Evolutionary conservation across 2,888 invertebrate species (phyloP), one percentile per base, ranked within the genome.

Genomic region (Caradrina kadenii): DNA sequence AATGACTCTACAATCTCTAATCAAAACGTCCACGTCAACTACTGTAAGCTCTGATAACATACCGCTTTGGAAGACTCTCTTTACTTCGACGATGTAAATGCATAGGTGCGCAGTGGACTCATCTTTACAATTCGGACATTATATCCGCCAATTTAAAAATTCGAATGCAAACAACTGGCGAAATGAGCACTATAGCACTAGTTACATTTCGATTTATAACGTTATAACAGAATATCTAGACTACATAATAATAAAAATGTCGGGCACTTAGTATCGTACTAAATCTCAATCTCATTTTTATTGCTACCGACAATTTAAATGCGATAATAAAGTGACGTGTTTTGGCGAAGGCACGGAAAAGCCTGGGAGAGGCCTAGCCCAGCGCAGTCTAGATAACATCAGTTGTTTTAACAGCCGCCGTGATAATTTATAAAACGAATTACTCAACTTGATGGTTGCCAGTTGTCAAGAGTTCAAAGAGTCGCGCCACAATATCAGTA

Each of bases 291-390:
- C 5, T 61, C 15, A 53, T 62, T 53, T 54, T 50, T 42, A n/a
- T 35, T n/a, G 17, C 22, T 61, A 54, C 26, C 53, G 53, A 21
- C 45, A 54, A 58, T 15, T 58, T n/a, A 35, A 48, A 39, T n/a
- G n/a, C n/a, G 71, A 64, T 62, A 71, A 64, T 62, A 77, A 53
- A 22, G 6, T 35, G 60, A 59, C 21, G 35, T 19, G 31, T 58
- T 64, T 54, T 11, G 17, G 39, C 45, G 50, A 52, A 52, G 42
- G 22, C 58, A 42, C 13, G 11, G 39, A 39, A 49, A 42, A 26
- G 52, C 49, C n/a, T 17, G 42, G 22, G 45, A 54, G 59, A 59
- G 53, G 63, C 76, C 21, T 49, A 52, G 54, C 5, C 35, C 59
- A 58, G 17, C 45, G 3, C 48, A 39, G 31, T 50, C 69, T 31